Evolutionary conservation across 2,113 vertebrate species (phyloP), one percentile per base, ranked within the genome.

Genomic region (Oreotrochilus melanogaster): DNA sequence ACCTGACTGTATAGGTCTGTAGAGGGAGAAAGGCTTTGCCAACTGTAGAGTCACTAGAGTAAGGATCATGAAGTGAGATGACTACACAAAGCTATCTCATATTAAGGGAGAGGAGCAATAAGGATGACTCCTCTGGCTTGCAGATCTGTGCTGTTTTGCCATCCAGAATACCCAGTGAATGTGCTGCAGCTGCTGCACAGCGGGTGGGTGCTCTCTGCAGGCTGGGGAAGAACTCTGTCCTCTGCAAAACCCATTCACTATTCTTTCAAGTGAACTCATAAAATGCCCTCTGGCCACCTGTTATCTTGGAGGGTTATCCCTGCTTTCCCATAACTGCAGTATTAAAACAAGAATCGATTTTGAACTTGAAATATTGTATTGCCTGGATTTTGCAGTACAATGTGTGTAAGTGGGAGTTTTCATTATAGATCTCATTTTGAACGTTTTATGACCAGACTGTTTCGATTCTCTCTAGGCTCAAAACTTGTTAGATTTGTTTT

Each of bases 361-460:
- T 71, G 67, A 90, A 93, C 70, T 45, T 15, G 47, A 93, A 96
- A 78, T 84, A 90, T 27, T 69, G 30, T 57, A 64, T 18, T 65
- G 22, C 64, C 88, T 75, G 78, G 65, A 83, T 94, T 88, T 83
- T 78, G 72, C 65, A 75, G 71, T 64, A 66, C 67, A 78, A 64
- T 43, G 54, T 56, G 14, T 86, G 51, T 62, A 94, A 94, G 78
- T 93, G 33, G 60, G 76, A 84, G 53, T 95, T 95, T 95, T 96
- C 92, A 93, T 93, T 96, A 93, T 83, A 92, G 96, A 96, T 81
- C 75, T 92, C 47, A 93, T 95, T 96, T 94, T 81, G 72, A 92
- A 90, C 48, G 48, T 39, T 84, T 96, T 95, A 92, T 88, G 88
- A 84, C 88, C 81, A 69, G 53, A 30, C 45, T 91, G 79, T 86